Conservation (phyloP, 2,888 invertebrate species). For the Nymphalis urticae region DNA sequence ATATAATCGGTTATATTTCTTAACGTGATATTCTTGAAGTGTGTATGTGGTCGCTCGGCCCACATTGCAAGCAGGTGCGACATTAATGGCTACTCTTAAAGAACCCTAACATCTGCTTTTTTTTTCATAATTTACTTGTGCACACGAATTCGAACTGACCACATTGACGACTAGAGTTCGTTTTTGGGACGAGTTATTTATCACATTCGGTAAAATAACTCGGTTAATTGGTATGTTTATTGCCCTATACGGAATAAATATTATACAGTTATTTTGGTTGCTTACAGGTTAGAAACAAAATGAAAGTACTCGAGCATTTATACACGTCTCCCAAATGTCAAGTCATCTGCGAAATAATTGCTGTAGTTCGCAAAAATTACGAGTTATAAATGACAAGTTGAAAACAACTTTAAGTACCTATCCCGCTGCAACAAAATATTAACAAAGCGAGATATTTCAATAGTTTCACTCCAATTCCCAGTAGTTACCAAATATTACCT, state of each 20-base stretch:
- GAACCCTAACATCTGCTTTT: conserved; percentile 74
- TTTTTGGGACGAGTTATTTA: conserved; percentile 42
- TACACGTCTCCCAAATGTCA: conserved; percentile 25
- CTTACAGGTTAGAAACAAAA: conserved; percentile 19
- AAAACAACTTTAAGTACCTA: conserved; percentile 10
- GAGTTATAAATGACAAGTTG: conserved; percentile 4
- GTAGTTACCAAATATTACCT: conserved; percentile 35
- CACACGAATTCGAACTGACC: conserved; percentile 66
- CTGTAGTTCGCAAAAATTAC: conserved; percentile 5
- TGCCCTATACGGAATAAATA: conserved; percentile 44
- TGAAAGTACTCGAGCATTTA: conserved; percentile 25
- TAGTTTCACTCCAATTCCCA: conserved; percentile 43
- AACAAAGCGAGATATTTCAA: conserved; percentile 21
- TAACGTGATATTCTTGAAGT: conserved; percentile 36
- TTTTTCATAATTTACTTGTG: conserved; percentile 66
- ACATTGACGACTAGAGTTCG: conserved; percentile 57
- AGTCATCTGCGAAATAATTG: conserved; percentile 11
- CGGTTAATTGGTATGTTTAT: conserved; percentile 51
- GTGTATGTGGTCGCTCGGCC: conserved; percentile 37
- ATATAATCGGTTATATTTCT: conserved; percentile 64
- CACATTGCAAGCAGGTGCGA: conserved; percentile 65
- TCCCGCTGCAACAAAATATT: conserved; percentile 23
- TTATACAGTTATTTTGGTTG: conserved; percentile 30
- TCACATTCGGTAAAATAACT: conserved; percentile 37
- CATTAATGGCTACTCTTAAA: conserved; percentile 64